Percentiles rank a stretch among this genome's conserved stretches.
phyloP scores from a whole-genome alignment of 2,888 invertebrate genomes.

The Drosophila paramelanica region DNA sequence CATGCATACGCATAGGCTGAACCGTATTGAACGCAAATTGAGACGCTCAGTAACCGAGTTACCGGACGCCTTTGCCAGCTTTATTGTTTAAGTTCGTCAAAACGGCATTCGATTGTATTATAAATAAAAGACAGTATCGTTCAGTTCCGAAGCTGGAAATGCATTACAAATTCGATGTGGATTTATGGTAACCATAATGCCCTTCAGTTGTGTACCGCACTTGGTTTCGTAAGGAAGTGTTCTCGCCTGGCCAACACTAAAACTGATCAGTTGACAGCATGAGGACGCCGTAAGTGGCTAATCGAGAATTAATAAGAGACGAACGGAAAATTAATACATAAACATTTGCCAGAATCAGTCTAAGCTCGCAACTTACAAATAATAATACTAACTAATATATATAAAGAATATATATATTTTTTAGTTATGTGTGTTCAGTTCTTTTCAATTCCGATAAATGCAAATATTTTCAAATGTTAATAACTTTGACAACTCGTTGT shows the following conservation, averaged over 20 bases:
- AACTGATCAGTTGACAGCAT: neutral
- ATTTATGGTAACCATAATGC: slow-evolving; percentile 5
- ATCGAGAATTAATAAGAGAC: too few relatives aligned
- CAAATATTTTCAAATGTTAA: too few relatives aligned
- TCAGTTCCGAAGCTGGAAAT: slow-evolving; percentile 12
- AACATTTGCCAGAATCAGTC: too few relatives aligned
- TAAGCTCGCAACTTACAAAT: too few relatives aligned
- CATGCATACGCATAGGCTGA: neutral
- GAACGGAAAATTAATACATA: neutral
- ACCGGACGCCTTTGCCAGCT: slow-evolving; percentile 16
- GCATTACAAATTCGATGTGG: slow-evolving; percentile 23
- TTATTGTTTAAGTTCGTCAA: slow-evolving; percentile 28
- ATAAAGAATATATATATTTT: too few relatives aligned
- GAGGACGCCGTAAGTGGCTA: slow-evolving; percentile 15
- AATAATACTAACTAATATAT: too few relatives aligned
- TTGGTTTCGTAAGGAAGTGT: slow-evolving; percentile 37
- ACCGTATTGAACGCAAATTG: slow-evolving; percentile 14
- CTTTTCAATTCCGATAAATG: too few relatives aligned
- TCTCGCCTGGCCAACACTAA: neutral
- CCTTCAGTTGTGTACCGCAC: slow-evolving; percentile 32
- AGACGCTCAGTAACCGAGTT: slow-evolving; percentile 21
- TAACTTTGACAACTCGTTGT: too few relatives aligned
- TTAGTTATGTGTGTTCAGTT: too few relatives aligned
- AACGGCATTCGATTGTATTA: slow-evolving; percentile 12
- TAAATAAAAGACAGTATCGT: slow-evolving; percentile 20